Base-by-base conservation (phyloP, 2,797 vertebrate genomes). In the Vultur gryphus region DNA sequence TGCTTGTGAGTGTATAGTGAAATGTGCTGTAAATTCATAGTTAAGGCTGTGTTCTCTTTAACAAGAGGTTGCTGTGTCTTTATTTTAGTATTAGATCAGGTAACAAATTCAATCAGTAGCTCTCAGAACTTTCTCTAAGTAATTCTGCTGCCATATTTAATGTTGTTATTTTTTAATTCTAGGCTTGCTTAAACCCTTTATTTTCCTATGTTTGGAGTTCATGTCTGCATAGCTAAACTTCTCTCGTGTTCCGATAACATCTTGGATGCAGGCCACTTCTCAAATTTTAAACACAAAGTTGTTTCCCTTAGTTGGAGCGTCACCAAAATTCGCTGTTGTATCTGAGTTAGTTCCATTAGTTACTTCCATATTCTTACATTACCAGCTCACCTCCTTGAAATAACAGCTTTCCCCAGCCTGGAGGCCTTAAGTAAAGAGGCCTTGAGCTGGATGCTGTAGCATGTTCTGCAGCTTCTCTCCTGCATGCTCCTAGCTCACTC, bases 181-280 rank as follows among this genome's bases (percentile, higher is more conserved):
- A 33, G 57, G 16, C 64, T 83, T 89, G 24, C 46, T 90, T 69
- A 73, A 87, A 51, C 37, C 18, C 29, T 80, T 69, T 89, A 33
- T 5, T 65, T 44, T 46, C 4, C 4, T 57, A 1, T 87, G n/a
- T 64, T 84, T 90, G 52, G 75, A 94, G 89, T 87, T 93, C 7
- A 11, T 59, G 69, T n/a, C 72, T 87, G 43, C 66, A 59, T 72
- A 87, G 57, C 70, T 90, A 73, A 89, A 88, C 58, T 66, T 78
- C 48, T 85, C 84, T 89, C 2, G 0, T 67, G 43, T 93, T 96
- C 79, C 2, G 79, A 48, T 92, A 93, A 84, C 49, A 81, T 92
- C 78, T 93, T 97, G 93, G 90, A 92, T 41, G 23, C 49, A 58
- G 58, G 89, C 93, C 90, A 81, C 57, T 91, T 95, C 90, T 89